A percentile compares a stretch with the other conserved stretches of the same genome.
Evolutionary conservation across 2,888 invertebrate genomes (phyloP).

Genomic region (Caenorhabditis macrosperma): DNA sequence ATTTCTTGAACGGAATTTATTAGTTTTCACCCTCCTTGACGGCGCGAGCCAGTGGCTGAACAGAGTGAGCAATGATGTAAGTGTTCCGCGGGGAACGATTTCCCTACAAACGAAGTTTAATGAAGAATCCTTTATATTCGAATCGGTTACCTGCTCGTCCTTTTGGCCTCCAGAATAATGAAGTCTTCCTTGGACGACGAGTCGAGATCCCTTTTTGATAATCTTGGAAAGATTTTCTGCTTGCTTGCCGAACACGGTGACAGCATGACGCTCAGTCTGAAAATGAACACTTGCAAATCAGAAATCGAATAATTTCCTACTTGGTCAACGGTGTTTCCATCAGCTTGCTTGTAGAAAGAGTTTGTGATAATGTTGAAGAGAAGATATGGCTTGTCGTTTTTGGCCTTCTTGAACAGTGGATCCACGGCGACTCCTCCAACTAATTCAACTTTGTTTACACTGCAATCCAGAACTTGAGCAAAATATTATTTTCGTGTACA

Average conservation of each 20-base stretch:
- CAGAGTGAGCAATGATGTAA: slow-evolving; percentile 66
- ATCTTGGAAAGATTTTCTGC: slow-evolving; percentile 60
- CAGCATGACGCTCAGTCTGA: slow-evolving; percentile 65
- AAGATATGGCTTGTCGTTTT: slow-evolving; percentile 67
- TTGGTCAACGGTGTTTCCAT: slow-evolving; percentile 47
- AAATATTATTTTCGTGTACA: not conserved
- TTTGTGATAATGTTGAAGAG: slow-evolving; percentile 75
- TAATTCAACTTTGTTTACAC: slow-evolving; percentile 74
- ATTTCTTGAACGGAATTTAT: not conserved
- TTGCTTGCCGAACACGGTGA: slow-evolving; percentile 69
- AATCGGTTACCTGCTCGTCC: slow-evolving; percentile 43
- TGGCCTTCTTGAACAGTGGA: slow-evolving; percentile 63
- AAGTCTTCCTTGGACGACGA: slow-evolving; percentile 71
- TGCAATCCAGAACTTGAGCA: no score
- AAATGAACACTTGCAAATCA: slow-evolving; percentile 12
- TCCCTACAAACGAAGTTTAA: slow-evolving; percentile 61
- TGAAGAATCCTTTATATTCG: no score
- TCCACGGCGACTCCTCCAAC: slow-evolving; percentile 73
- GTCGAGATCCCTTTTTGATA: slow-evolving; percentile 69
- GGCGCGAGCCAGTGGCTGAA: slow-evolving; percentile 62
- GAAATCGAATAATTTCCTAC: slow-evolving; percentile 12
- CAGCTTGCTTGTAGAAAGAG: slow-evolving; percentile 37
- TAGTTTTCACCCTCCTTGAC: slow-evolving; percentile 27
- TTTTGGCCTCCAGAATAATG: slow-evolving; percentile 70
- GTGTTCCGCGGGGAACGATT: slow-evolving; percentile 67